Conservation (phyloP, 2,797 vertebrate genomes). For the Leptatherina wallacei region DNA sequence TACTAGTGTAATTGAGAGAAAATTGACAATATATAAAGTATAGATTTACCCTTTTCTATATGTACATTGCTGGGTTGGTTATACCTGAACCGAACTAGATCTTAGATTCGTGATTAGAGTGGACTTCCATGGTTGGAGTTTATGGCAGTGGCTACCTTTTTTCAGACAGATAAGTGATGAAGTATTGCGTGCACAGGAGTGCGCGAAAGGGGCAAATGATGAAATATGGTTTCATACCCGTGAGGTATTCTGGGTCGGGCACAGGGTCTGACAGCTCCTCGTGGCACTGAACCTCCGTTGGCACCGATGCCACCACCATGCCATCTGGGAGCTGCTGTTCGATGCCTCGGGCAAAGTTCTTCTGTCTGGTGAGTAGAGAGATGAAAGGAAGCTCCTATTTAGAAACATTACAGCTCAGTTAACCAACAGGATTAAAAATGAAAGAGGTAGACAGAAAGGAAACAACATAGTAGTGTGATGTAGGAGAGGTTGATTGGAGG, state of each 20-base stretch:
- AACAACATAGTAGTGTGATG: neutral
- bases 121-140: neutral
- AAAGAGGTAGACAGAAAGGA: neutral
- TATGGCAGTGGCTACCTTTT: neutral
- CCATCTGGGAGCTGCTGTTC: conserved; percentile 97
- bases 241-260: conserved; percentile 94
- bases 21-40: too few relatives aligned
- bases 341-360: conserved; percentile 95
- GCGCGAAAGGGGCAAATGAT: conserved; percentile 28
- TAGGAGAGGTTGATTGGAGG: neutral
- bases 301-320: conserved; percentile 93
- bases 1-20: neutral
- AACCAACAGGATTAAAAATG: neutral
- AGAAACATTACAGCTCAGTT: conserved; percentile 34
- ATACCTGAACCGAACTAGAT: neutral
- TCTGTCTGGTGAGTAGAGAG: conserved; percentile 85
- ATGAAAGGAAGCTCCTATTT: conserved; percentile 38
- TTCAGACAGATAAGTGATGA: conserved; percentile 30
- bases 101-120: too few relatives aligned
- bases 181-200: conserved; percentile 30
- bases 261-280: conserved; percentile 94
- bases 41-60: neutral
- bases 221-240: conserved; percentile 84
- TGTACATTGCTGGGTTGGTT: neutral
- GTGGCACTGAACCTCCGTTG: conserved; percentile 94